A percentile compares a stretch with the other conserved stretches of the same genome.
Evolutionary conservation across 2,888 invertebrate genomes (phyloP).

Genomic region (Microplitis deprimator): DNA sequence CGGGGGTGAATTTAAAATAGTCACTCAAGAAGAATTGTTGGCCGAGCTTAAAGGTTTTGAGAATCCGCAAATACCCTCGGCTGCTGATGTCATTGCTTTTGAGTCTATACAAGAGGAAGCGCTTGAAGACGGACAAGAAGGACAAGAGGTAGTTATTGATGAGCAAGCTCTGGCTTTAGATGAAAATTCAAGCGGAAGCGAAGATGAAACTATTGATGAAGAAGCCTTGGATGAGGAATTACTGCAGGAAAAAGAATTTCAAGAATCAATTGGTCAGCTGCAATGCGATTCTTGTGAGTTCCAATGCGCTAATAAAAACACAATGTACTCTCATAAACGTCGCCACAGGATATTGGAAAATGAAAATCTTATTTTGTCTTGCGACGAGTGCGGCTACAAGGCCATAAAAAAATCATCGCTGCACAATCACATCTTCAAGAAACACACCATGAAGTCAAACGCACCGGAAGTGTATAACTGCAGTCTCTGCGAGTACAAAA

Average conservation of each 20-base stretch:
- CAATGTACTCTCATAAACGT: slow-evolving; percentile 63
- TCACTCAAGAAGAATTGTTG: background rate
- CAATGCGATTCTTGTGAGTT: slow-evolving; percentile 63
- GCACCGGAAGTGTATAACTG: slow-evolving; percentile 54
- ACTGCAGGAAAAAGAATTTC: background rate
- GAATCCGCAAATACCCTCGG: background rate
- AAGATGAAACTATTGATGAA: background rate
- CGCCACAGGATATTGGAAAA: slow-evolving; percentile 54
- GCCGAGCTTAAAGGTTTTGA: background rate
- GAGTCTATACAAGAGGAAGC: background rate
- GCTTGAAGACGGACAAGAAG: background rate
- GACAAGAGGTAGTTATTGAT: background rate
- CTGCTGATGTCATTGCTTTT: background rate
- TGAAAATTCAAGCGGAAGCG: background rate
- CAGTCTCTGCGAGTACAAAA: slow-evolving; percentile 60
- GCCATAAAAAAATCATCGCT: slow-evolving; percentile 62
- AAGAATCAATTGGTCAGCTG: slow-evolving; percentile 13
- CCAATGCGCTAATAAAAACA: slow-evolving; percentile 60
- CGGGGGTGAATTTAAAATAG: background rate
- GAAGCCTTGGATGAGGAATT: background rate
- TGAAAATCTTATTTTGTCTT: slow-evolving; percentile 53
- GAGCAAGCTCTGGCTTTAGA: background rate
- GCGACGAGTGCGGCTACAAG: slow-evolving; percentile 65
- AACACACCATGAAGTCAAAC: slow-evolving; percentile 55
- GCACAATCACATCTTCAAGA: slow-evolving; percentile 65